These are phyloP conservation scores for Epinephelus coioides DNA, from an alignment of 2,797 vertebrate genomes.

Conservation along the genomic window DNA sequence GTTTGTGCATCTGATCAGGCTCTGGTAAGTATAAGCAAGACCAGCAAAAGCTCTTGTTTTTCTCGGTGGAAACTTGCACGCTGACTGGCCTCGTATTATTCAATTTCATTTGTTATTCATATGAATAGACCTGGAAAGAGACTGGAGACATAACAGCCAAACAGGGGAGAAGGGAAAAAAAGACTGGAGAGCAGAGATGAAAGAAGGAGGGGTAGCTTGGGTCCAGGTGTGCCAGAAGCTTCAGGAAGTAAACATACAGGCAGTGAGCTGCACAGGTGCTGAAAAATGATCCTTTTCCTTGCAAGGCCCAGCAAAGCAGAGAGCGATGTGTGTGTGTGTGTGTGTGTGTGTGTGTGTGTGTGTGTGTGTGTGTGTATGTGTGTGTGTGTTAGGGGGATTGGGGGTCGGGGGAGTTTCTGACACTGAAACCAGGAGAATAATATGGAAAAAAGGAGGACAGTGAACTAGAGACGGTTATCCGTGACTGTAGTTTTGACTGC, in stretches of 20 bases:
- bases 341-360: conserved; percentile 11
- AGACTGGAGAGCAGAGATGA: conserved; percentile 59
- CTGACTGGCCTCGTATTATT: conserved; percentile 46
- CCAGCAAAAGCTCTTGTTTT: conserved; percentile 28
- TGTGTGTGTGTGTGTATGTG: conserved; percentile 17
- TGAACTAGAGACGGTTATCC: conserved; percentile 49
- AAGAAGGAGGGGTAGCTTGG: conserved; percentile 65
- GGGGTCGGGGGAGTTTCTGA: conserved; percentile 16
- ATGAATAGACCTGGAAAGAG: conserved; percentile 54
- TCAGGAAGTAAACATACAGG: conserved; percentile 79
- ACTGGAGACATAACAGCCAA: conserved; percentile 63
- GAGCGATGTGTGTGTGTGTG: conserved; percentile 25
- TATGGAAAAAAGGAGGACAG: conserved; percentile 45
- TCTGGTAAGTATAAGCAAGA: background rate
- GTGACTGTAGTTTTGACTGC: conserved; percentile 49
- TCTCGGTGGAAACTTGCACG: conserved; percentile 33
- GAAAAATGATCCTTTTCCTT: conserved; percentile 77
- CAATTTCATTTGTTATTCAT: conserved; percentile 68
- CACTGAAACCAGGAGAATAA: conserved; percentile 54
- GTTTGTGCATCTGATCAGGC: background rate
- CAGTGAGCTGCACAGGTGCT: conserved; percentile 81
- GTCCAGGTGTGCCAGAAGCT: conserved; percentile 84
- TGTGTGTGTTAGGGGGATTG: conserved; percentile 8
- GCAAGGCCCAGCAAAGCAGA: conserved; percentile 58
- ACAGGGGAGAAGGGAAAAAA: conserved; percentile 25